Percentiles rank a stretch among this genome's conserved stretches.
phyloP scores from a whole-genome alignment of 2,113 vertebrate genomes.

The Onychorhynchus coronatus region DNA sequence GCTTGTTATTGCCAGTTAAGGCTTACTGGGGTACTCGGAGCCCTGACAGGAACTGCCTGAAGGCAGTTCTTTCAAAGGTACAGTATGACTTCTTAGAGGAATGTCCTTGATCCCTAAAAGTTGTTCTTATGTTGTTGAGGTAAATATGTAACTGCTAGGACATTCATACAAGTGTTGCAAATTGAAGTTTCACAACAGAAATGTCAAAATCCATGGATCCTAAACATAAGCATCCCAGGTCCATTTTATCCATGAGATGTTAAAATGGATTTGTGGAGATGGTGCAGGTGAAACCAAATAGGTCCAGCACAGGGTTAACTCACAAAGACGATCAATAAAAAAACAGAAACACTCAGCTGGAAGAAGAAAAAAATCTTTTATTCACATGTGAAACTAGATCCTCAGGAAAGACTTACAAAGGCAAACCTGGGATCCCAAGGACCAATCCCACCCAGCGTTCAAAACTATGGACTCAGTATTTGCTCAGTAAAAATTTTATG shows the following conservation, averaged over 20 bases:
- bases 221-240: not conserved
- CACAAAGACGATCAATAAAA: not conserved
- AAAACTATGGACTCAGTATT: not conserved
- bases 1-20: not conserved
- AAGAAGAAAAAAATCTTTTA: not conserved
- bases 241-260: not conserved
- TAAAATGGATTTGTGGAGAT: not conserved
- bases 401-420: not conserved
- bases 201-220: not conserved
- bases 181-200: not conserved
- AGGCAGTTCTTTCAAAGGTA: not conserved
- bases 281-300: not conserved
- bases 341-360: not conserved
- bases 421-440: not conserved
- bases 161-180: not conserved
- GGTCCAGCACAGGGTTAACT: not conserved
- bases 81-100: not conserved
- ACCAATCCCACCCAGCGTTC: not conserved
- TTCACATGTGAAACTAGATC: not conserved
- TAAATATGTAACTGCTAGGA: not conserved
- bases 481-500: not conserved
- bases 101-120: not conserved
- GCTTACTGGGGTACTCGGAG: not conserved
- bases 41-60: not conserved
- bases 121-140: not conserved